phyloP scores from a whole-genome alignment of 1,140 invertebrate species.

The Cydia pomonella region DNA sequence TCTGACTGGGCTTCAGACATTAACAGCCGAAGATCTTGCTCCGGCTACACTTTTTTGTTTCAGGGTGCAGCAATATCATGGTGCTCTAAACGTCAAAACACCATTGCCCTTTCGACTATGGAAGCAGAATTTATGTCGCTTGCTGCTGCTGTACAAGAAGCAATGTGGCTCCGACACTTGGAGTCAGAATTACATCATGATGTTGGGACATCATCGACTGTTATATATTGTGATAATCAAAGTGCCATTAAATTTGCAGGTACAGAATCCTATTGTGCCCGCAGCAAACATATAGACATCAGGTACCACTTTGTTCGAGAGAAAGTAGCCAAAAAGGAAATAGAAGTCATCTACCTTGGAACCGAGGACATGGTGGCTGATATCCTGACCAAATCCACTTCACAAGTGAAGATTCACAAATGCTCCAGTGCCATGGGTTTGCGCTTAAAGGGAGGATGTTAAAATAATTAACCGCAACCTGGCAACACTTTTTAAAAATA shows the following conservation, averaged over 20 bases:
- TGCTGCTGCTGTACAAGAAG: no score
- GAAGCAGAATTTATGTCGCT: no score
- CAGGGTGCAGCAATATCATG: slow-evolving; percentile 25
- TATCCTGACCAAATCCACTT: slow-evolving; percentile 15
- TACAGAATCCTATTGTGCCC: not conserved
- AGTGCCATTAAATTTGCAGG: slow-evolving; percentile 6
- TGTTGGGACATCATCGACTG: not conserved
- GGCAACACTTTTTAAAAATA: no score
- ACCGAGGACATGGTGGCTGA: not conserved
- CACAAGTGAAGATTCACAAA: no score
- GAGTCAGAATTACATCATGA: not conserved
- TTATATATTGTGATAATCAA: slow-evolving; percentile 23
- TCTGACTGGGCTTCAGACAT: slow-evolving; percentile 37
- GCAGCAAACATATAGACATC: slow-evolving; percentile 15
- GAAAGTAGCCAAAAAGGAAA: not conserved
- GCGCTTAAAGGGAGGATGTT: no score
- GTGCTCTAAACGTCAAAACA: not conserved
- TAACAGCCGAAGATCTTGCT: slow-evolving; percentile 34
- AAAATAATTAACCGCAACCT: no score
- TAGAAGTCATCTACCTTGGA: not conserved
- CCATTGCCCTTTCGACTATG: no score
- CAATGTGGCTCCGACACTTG: not conserved
- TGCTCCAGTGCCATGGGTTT: no score
- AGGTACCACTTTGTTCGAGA: not conserved
- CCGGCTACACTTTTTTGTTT: slow-evolving; percentile 36